Percentiles rank a stretch among this genome's conserved stretches.
These are phyloP conservation scores for Oscheius sp. DNA, from an alignment of 2,888 invertebrate genomes.

Conservation along the genomic window DNA sequence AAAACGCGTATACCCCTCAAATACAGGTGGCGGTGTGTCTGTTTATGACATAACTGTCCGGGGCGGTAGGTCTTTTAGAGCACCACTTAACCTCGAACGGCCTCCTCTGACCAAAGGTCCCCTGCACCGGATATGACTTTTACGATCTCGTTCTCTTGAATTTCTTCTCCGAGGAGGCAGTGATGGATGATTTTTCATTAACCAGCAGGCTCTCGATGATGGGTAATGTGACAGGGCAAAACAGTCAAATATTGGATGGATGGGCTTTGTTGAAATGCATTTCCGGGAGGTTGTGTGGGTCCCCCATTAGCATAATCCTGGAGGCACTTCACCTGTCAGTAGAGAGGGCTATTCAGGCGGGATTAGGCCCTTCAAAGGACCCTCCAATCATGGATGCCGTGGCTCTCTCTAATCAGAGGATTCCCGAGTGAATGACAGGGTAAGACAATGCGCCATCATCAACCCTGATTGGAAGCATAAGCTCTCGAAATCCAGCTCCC, in stretches of 20 bases:
- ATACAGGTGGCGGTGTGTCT: slow-evolving; percentile 28
- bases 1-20: too few relatives aligned
- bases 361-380: slow-evolving; percentile 21
- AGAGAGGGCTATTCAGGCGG: slow-evolving; percentile 11
- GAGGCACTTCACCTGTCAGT: slow-evolving; percentile 30
- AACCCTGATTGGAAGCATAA: too few relatives aligned
- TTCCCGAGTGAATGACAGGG: slow-evolving; percentile 7
- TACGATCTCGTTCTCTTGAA: neutral
- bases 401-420: slow-evolving; percentile 19
- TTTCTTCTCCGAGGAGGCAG: neutral
- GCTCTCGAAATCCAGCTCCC: too few relatives aligned
- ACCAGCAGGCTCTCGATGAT: neutral
- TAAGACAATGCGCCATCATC: too few relatives aligned
- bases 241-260: neutral
- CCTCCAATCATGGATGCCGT: slow-evolving; percentile 16
- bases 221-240: slow-evolving; percentile 3
- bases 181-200: slow-evolving; percentile 11
- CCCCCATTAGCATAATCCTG: slow-evolving; percentile 29
- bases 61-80: slow-evolving; percentile 26
- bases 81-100: slow-evolving; percentile 31
- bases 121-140: slow-evolving; percentile 19
- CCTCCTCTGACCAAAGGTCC: neutral
- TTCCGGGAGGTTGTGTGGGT: neutral
- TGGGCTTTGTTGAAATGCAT: neutral
- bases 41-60: slow-evolving; percentile 31